Percentiles rank a stretch among this genome's conserved stretches.
Conservation (phyloP, 2,113 vertebrate species). For the Amblyornis subalaris region DNA sequence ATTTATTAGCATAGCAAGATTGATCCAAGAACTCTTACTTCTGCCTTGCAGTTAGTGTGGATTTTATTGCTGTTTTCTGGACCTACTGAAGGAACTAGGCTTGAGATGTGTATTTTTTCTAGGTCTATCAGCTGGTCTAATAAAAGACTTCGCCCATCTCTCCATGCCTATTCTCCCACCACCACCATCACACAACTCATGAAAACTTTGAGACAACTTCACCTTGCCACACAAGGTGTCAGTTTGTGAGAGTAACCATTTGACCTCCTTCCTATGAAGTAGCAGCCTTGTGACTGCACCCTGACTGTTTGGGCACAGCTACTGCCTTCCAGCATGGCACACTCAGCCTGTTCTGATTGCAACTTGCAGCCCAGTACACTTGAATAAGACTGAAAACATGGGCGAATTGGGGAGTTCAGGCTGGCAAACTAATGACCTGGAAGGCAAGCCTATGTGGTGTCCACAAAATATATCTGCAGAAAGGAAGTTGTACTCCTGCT, state of each 20-base stretch:
- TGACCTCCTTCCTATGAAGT: not conserved
- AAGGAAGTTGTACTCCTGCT: not conserved
- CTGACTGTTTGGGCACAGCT: not conserved
- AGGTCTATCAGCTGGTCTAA: not conserved
- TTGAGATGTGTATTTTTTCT: not conserved
- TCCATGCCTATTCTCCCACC: not conserved
- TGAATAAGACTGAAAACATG: not conserved
- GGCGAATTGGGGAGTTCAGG: not conserved
- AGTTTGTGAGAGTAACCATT: not conserved
- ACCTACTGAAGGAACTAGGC: not conserved
- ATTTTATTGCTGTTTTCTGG: not conserved
- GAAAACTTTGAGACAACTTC: not conserved
- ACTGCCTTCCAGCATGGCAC: not conserved
- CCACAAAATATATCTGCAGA: not conserved
- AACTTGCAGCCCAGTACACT: not conserved
- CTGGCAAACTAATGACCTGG: not conserved
- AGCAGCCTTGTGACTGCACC: not conserved
- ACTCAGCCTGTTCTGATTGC: not conserved
- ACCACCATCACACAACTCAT: accelerated
- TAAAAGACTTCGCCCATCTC: not conserved
- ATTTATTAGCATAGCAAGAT: not conserved
- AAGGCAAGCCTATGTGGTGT: not conserved
- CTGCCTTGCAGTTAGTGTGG: not conserved
- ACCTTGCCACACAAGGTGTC: not conserved
- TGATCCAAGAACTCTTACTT: not conserved